Percentiles rank a stretch among this genome's conserved stretches.
Conservation (phyloP, 2,888 invertebrate genomes). For the Leucoma salicis region DNA sequence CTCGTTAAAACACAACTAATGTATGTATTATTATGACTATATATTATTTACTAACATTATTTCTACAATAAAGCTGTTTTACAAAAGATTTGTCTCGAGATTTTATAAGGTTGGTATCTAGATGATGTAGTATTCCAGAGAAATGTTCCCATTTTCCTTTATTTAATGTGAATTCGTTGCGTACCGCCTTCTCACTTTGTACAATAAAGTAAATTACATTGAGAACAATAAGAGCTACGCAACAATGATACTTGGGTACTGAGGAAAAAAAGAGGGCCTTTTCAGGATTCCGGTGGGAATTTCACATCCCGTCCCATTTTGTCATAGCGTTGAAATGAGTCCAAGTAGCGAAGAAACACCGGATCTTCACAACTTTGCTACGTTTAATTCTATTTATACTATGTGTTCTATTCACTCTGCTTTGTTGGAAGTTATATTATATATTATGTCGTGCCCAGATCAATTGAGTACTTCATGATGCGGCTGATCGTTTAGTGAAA, state of each 20-base stretch:
- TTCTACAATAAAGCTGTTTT: too few species aligned
- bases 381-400: constrained; percentile 50
- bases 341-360: constrained; percentile 57
- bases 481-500: too few species aligned
- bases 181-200: constrained; percentile 50
- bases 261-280: constrained; percentile 71
- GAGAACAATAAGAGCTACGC: constrained; percentile 59
- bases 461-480: too few species aligned
- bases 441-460: too few species aligned
- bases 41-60: too few species aligned
- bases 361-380: constrained; percentile 49
- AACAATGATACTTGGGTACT: constrained; percentile 71
- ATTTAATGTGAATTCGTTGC: constrained; percentile 44
- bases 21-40: too few species aligned
- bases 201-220: constrained; percentile 71
- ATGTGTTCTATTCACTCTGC: too few species aligned
- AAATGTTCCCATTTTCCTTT: constrained; percentile 45
- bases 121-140: constrained; percentile 45
- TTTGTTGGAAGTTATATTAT: too few species aligned
- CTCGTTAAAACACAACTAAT: too few species aligned
- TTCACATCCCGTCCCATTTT: constrained; percentile 55
- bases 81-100: too few species aligned
- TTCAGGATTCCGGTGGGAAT: constrained; percentile 68
- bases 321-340: constrained; percentile 37
- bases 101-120: constrained; percentile 23